phyloP scores from a whole-genome alignment of 1,140 invertebrate species.

The Macrostomum lignano region DNA sequence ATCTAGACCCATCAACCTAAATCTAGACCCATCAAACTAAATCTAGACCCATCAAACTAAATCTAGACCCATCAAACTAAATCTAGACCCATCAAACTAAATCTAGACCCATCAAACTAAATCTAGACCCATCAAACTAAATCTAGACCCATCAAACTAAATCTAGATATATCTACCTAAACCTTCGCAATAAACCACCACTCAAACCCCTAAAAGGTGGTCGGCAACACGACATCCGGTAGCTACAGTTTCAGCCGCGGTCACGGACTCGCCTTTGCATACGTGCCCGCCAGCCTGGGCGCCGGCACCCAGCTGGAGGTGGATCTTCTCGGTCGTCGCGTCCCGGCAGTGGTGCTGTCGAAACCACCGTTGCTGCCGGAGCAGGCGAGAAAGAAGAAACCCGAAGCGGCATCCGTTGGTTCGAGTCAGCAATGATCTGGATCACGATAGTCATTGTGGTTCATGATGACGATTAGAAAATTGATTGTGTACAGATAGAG shows the following conservation, averaged over 20 bases:
- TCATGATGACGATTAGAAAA: too few relatives aligned
- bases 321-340: constrained; percentile 14
- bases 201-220: constrained; percentile 12
- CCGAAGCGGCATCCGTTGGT: too few relatives aligned
- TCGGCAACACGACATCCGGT: constrained; percentile 22
- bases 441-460: too few relatives aligned
- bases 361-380: too few relatives aligned
- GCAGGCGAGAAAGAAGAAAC: too few relatives aligned
- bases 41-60: background rate
- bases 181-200: background rate
- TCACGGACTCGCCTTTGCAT: constrained; percentile 17
- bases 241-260: constrained; percentile 13
- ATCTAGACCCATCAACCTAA: too few relatives aligned
- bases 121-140: background rate
- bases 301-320: constrained; percentile 14
- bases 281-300: constrained; percentile 14
- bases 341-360: constrained; percentile 12
- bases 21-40: too few relatives aligned
- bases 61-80: background rate
- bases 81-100: constrained; percentile 4
- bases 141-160: background rate
- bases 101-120: constrained; percentile 3
- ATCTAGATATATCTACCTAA: constrained; percentile 1
- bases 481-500: too few relatives aligned
- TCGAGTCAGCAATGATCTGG: too few relatives aligned